phyloP scores from a whole-genome alignment of 2,888 invertebrate genomes.

The Dryadula phaetusa region DNA sequence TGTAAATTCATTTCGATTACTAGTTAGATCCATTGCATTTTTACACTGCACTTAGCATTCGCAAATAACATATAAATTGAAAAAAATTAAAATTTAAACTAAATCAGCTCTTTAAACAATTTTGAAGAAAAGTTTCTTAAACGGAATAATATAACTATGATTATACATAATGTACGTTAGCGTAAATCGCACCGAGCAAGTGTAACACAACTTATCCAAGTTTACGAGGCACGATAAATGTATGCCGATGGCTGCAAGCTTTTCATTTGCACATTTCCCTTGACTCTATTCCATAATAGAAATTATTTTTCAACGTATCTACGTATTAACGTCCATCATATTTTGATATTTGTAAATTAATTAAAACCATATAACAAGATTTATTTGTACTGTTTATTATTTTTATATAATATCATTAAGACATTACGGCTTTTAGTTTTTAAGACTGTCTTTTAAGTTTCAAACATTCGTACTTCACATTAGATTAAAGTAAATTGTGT shows the following conservation, averaged over 20 bases:
- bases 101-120: background rate
- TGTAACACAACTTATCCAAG: slow-evolving; percentile 69
- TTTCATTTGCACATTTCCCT: slow-evolving; percentile 48
- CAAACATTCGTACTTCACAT: slow-evolving; percentile 56
- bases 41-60: background rate
- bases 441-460: slow-evolving; percentile 1
- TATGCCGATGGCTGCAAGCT: slow-evolving; percentile 57
- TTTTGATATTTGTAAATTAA: background rate
- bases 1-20: background rate
- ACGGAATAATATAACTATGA: slow-evolving; percentile 45
- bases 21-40: background rate
- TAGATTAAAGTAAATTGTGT: slow-evolving; percentile 78
- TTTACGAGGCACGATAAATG: slow-evolving; percentile 72
- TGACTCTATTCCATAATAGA: slow-evolving; percentile 47
- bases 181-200: slow-evolving; percentile 66
- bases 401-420: background rate
- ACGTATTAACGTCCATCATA: background rate
- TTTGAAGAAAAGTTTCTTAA: slow-evolving; percentile 26
- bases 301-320: slow-evolving; percentile 46
- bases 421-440: background rate
- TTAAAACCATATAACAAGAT: background rate
- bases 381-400: background rate
- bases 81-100: background rate
- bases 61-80: background rate
- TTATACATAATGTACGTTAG: slow-evolving; percentile 63